Conservation (phyloP, 2,797 vertebrate genomes). For the Megalops cyprinoides region DNA sequence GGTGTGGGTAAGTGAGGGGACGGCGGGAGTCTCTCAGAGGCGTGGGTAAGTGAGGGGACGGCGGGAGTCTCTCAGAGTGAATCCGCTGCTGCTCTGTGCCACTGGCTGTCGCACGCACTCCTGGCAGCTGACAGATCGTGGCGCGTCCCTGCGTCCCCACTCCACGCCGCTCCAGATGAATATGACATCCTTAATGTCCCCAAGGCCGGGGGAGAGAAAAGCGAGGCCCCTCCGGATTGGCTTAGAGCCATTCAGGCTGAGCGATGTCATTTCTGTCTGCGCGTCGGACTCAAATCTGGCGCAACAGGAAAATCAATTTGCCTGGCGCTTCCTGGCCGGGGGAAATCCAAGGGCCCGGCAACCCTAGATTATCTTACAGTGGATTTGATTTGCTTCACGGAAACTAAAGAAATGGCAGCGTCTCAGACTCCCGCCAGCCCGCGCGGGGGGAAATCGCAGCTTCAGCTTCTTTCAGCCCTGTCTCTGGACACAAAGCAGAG, state of each 20-base stretch:
- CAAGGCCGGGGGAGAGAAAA: neutral
- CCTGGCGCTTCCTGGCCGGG: conserved; percentile 68
- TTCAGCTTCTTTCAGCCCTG: conserved; percentile 19
- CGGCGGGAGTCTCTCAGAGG: neutral
- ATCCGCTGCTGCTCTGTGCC: neutral
- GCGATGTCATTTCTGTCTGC: conserved; percentile 76
- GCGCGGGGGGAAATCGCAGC: conserved; percentile 28
- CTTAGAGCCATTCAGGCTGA: conserved; percentile 68
- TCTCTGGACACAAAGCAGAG: conserved; percentile 21
- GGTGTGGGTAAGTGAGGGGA: neutral
- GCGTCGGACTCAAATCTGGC: conserved; percentile 79
- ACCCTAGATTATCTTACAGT: conserved; percentile 73
- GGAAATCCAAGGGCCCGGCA: conserved; percentile 74
- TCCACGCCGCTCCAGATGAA: neutral
- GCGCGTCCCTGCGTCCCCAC: conserved; percentile 2
- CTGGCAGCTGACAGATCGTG: conserved; percentile 37
- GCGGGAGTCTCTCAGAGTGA: neutral
- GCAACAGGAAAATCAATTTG: conserved; percentile 82
- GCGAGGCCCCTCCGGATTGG: conserved; percentile 58
- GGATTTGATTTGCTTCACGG: conserved; percentile 79
- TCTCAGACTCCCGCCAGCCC: conserved; percentile 35
- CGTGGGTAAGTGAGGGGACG: neutral
- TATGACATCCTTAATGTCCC: conserved; percentile 34
- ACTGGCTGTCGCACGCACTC: neutral
- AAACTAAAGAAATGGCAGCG: conserved; percentile 58